Percentiles rank a stretch among this genome's conserved stretches.
phyloP scores from a whole-genome alignment of 2,113 vertebrate species.

The Bubo bubo region DNA sequence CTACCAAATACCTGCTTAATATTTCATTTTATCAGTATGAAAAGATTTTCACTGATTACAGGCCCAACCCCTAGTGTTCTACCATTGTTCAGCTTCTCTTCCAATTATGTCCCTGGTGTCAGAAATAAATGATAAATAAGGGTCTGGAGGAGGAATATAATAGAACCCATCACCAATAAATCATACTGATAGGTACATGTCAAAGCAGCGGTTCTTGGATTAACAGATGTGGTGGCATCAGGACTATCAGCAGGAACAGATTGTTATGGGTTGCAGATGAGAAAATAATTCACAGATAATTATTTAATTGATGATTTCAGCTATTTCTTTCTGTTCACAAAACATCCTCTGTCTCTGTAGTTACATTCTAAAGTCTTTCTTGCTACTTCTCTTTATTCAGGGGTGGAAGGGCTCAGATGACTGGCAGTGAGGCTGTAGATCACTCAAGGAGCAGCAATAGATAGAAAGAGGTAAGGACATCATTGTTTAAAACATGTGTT shows the following conservation, averaged over 20 bases:
- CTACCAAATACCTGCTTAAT: neutral
- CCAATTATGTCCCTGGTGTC: neutral
- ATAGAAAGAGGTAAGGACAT: neutral
- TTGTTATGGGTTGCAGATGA: conserved; percentile 7
- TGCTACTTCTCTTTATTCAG: neutral
- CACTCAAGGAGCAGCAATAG: neutral
- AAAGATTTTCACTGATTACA: neutral
- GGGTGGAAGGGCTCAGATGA: fast-evolving
- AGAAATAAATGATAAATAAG: neutral
- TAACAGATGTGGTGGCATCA: conserved; percentile 41
- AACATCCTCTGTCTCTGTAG: neutral
- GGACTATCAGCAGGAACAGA: conserved; percentile 39
- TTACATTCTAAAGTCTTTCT: neutral
- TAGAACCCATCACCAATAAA: neutral
- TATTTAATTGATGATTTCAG: conserved; percentile 22
- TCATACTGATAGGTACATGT: neutral
- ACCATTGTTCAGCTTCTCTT: neutral
- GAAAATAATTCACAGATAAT: conserved; percentile 51
- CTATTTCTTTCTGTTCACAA: neutral
- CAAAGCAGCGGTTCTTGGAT: neutral
- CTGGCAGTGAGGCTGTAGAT: neutral
- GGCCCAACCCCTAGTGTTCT: neutral
- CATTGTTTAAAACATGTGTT: neutral
- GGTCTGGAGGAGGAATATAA: neutral
- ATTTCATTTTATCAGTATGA: neutral